Percentiles rank a stretch among this genome's conserved stretches.
phyloP scores from a whole-genome alignment of 2,888 invertebrate species.

The Bellardia pandia region DNA sequence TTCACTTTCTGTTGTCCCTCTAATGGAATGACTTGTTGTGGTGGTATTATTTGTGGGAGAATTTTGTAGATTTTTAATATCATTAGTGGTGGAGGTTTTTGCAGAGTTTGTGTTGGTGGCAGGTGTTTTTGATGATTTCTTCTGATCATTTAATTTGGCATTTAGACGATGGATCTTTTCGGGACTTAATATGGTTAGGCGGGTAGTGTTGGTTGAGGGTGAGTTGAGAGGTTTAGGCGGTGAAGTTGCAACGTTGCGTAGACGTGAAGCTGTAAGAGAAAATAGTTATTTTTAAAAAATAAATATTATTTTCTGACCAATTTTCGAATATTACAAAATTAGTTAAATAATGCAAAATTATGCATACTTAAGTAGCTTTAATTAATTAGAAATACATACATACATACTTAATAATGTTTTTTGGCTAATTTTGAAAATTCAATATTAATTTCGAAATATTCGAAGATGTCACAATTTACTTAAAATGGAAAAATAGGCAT shows the following conservation, averaged over 20 bases:
- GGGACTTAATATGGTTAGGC: slow-evolving; percentile 82
- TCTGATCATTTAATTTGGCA: slow-evolving; percentile 81
- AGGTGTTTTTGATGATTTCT: slow-evolving; percentile 77
- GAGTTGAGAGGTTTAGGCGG: slow-evolving; percentile 44
- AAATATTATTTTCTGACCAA: too few species aligned
- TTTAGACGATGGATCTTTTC: slow-evolving; percentile 82
- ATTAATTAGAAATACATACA: too few species aligned
- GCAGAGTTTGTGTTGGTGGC: slow-evolving; percentile 22
- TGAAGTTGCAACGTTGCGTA: slow-evolving; percentile 64
- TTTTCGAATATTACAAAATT: too few species aligned
- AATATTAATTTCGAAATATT: too few species aligned
- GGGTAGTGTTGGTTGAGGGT: slow-evolving; percentile 75
- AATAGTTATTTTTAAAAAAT: too few species aligned
- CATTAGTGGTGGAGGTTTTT: slow-evolving; percentile 13
- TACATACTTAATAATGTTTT: too few species aligned
- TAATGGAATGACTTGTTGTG: slow-evolving; percentile 62
- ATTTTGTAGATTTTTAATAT: slow-evolving; percentile 55
- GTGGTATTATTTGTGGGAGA: slow-evolving; percentile 29
- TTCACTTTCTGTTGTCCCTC: slow-evolving; percentile 74
- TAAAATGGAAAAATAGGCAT: too few species aligned
- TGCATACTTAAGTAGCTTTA: too few species aligned
- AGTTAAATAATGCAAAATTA: too few species aligned
- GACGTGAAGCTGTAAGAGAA: slow-evolving; percentile 63
- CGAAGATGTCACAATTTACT: too few species aligned
- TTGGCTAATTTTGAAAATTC: too few species aligned